phyloP scores from a whole-genome alignment of 2,888 invertebrate genomes.

The Nemotelus pantherinus region DNA sequence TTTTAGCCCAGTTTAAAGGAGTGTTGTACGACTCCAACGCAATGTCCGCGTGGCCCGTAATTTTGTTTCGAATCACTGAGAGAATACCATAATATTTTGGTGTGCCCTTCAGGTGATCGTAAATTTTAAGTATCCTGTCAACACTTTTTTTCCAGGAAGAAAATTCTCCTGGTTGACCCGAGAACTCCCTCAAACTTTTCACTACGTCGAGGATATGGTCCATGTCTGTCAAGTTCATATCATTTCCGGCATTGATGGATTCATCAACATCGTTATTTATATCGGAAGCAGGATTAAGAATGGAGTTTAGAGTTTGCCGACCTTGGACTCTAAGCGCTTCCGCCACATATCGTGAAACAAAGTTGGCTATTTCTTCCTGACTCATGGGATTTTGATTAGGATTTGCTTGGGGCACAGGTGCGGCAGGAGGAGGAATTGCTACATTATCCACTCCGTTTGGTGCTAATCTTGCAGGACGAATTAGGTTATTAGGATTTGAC shows the following conservation, averaged over 20 bases:
- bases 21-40: slow-evolving; percentile 47
- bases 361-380: slow-evolving; percentile 5
- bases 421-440: neutral
- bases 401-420: neutral
- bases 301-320: slow-evolving; percentile 34
- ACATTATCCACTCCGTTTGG: neutral
- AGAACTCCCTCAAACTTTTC: slow-evolving; percentile 26
- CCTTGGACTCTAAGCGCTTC: slow-evolving; percentile 33
- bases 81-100: slow-evolving; percentile 9
- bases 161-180: slow-evolving; percentile 17
- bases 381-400: neutral
- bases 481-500: slow-evolving; percentile 13
- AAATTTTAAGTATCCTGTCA: slow-evolving; percentile 14
- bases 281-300: slow-evolving; percentile 41
- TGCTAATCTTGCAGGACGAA: neutral
- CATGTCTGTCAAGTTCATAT: slow-evolving; percentile 5
- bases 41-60: slow-evolving; percentile 44
- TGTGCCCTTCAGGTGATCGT: slow-evolving; percentile 22
- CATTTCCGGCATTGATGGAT: slow-evolving; percentile 20
- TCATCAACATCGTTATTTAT: slow-evolving; percentile 42
- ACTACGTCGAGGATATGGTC: slow-evolving; percentile 23
- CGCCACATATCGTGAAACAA: slow-evolving; percentile 26
- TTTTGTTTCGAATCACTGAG: slow-evolving; percentile 45
- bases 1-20: slow-evolving; percentile 41
- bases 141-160: slow-evolving; percentile 18